Percentiles rank a stretch among this genome's conserved stretches.
phyloP scores from a whole-genome alignment of 2,113 vertebrate genomes.

The Oncorhynchus clarkii region DNA sequence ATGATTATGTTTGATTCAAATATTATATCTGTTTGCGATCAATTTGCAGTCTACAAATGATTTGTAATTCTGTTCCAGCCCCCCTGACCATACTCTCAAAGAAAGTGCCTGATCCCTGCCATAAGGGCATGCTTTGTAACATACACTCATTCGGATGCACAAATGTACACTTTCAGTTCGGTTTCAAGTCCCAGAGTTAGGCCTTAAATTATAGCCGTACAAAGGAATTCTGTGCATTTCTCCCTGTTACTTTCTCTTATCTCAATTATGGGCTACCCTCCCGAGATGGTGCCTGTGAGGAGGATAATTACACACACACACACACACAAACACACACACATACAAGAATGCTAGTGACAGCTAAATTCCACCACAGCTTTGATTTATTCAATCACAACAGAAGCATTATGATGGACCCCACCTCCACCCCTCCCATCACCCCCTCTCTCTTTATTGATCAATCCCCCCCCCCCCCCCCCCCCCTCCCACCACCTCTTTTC shows the following conservation, averaged over 20 bases:
- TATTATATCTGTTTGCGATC: too few species aligned
- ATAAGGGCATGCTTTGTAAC: too few species aligned
- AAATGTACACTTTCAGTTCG: slow-evolving; percentile 28
- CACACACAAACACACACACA: slow-evolving; percentile 10
- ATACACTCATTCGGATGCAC: not conserved
- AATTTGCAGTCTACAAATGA: too few species aligned
- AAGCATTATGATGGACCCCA: slow-evolving; percentile 50
- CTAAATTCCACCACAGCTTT: slow-evolving; percentile 55
- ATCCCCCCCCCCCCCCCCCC: slow-evolving; percentile 66
- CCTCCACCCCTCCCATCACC: slow-evolving; percentile 1
- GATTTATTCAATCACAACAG: slow-evolving; percentile 70
- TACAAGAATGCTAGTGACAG: not conserved
- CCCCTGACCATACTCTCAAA: too few species aligned
- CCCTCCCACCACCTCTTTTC: slow-evolving; percentile 67
- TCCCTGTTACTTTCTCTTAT: slow-evolving; percentile 48
- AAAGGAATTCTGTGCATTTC: slow-evolving; percentile 58
- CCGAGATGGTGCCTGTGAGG: slow-evolving; percentile 30
- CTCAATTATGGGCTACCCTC: slow-evolving; percentile 57
- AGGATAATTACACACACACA: slow-evolving; percentile 26
- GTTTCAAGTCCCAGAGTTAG: slow-evolving; percentile 25
- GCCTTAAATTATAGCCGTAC: slow-evolving; percentile 44
- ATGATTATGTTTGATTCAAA: too few species aligned
- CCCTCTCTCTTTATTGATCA: slow-evolving; percentile 78
- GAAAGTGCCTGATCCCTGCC: too few species aligned
- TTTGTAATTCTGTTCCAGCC: too few species aligned